Evolutionary conservation across 37 sponge, comb jelly and placozoan genomes (phyloP).

Genomic region (Cliona cf. orientalis): DNA sequence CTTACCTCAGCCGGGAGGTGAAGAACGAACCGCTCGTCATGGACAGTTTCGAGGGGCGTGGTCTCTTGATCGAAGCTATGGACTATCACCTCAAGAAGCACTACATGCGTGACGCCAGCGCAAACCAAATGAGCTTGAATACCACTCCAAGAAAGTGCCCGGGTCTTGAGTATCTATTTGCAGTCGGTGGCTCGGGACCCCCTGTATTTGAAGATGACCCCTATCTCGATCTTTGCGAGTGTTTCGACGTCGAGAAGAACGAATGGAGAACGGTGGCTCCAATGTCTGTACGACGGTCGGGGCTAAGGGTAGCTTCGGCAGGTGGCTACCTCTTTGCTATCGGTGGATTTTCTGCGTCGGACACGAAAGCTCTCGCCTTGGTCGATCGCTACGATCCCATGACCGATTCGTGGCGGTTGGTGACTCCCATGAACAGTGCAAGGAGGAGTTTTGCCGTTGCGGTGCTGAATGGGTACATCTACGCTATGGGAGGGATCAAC

Average conservation of each 20-base stretch:
- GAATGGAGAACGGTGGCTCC: constrained; percentile 72
- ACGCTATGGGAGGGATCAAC: constrained; percentile 93
- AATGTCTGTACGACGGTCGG: constrained; percentile 78
- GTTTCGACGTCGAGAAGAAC: constrained; percentile 72
- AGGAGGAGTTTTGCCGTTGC: constrained; percentile 91
- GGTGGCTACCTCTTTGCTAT: constrained; percentile 87
- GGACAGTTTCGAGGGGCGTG: constrained; percentile 70
- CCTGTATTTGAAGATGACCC: constrained; percentile 63
- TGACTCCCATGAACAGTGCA: constrained; percentile 82
- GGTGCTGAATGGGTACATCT: constrained; percentile 74
- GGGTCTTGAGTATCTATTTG: constrained; percentile 69
- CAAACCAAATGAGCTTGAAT: constrained; percentile 15
- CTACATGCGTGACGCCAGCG: constrained; percentile 52
- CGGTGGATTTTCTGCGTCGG: constrained; percentile 85
- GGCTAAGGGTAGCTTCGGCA: constrained; percentile 86
- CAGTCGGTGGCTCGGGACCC: constrained; percentile 66
- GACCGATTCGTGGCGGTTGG: constrained; percentile 74
- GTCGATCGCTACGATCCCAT: constrained; percentile 88
- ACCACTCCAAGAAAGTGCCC: constrained; percentile 65
- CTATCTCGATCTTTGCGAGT: constrained; percentile 74
- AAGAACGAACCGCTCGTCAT: constrained; percentile 66
- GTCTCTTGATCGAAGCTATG: constrained; percentile 82
- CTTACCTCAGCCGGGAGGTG: constrained; percentile 80
- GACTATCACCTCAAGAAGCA: constrained; percentile 76
- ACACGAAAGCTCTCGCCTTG: constrained; percentile 54